A percentile compares a stretch with the other conserved stretches of the same genome.
Evolutionary conservation across 2,113 vertebrate species (phyloP).

Genomic region (Brienomyrus brachyistius): DNA sequence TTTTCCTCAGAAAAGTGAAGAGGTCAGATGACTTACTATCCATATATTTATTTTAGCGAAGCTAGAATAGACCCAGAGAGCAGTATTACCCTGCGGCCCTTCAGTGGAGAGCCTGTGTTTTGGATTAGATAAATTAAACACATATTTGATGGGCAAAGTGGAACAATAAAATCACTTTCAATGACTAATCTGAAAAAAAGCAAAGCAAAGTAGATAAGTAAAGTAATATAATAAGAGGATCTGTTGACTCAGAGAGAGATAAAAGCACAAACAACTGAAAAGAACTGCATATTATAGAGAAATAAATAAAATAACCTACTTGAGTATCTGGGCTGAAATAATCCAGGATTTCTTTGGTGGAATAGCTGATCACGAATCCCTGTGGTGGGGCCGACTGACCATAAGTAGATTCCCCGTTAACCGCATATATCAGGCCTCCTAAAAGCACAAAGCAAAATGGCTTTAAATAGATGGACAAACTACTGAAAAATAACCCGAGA

Average conservation of each 20-base stretch:
- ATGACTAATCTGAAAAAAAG: background rate
- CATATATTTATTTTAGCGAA: background rate
- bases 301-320: constrained; percentile 49
- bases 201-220: background rate
- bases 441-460: constrained; percentile 41
- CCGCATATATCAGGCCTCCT: constrained; percentile 81
- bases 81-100: background rate
- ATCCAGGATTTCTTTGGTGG: constrained; percentile 78
- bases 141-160: background rate
- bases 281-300: background rate
- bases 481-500: background rate
- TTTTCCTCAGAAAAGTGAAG: background rate
- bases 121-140: background rate
- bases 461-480: background rate
- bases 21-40: background rate
- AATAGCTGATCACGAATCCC: constrained; percentile 89
- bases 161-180: background rate
- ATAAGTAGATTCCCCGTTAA: constrained; percentile 76
- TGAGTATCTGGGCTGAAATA: constrained; percentile 75
- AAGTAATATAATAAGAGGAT: background rate
- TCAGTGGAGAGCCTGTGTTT: background rate
- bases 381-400: constrained; percentile 57
- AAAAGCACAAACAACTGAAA: background rate
- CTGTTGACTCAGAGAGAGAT: background rate
- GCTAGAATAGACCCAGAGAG: background rate